phyloP scores from a whole-genome alignment of 2,888 invertebrate genomes.

The Eupithecia centaureata region DNA sequence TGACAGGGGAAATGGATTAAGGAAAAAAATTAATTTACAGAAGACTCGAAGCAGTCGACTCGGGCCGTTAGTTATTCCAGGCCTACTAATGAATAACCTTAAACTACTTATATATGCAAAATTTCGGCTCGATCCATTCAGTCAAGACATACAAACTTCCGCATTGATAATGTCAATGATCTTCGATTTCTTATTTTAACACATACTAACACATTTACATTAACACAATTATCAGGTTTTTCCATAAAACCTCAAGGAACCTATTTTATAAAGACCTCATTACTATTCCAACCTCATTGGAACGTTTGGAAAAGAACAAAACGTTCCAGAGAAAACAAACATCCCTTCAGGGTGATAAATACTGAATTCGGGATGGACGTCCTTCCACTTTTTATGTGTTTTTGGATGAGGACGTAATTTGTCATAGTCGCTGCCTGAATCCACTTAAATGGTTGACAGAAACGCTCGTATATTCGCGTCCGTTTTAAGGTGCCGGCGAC shows the following conservation, averaged over 20 bases:
- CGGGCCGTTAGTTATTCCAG: neutral
- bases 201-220: too few species aligned
- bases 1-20: neutral
- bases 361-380: conserved; percentile 43
- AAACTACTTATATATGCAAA: too few species aligned
- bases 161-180: too few species aligned
- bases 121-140: too few species aligned
- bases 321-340: conserved; percentile 42
- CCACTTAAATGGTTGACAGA: conserved; percentile 39
- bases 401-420: conserved; percentile 55
- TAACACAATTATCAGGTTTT: too few species aligned
- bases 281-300: conserved; percentile 31
- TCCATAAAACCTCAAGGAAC: neutral
- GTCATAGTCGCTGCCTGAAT: conserved; percentile 53
- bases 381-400: conserved; percentile 52
- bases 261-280: neutral
- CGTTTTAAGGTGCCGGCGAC: conserved; percentile 30
- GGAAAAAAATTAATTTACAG: neutral
- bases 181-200: too few species aligned
- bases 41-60: neutral
- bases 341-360: conserved; percentile 49
- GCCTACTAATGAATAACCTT: too few species aligned
- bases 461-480: conserved; percentile 33
- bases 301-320: conserved; percentile 38
- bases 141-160: too few species aligned